These are phyloP conservation scores for Palythoa heliodiscus DNA, from an alignment of 92 coral and sea anemone genomes.

Conservation along the genomic window DNA sequence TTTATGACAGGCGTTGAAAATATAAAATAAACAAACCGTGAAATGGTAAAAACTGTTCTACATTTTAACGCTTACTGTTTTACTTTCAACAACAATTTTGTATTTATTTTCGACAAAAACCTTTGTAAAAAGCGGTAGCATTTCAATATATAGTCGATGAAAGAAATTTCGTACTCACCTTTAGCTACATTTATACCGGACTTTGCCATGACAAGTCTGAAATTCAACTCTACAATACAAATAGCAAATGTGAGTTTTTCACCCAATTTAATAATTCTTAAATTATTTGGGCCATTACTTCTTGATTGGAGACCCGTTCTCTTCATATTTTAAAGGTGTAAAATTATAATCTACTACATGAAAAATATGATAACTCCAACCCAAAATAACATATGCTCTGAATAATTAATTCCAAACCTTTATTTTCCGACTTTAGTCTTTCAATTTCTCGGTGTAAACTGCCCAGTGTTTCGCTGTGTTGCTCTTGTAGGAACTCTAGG, in stretches of 20 bases:
- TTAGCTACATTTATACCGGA: constrained; percentile 61
- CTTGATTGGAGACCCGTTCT: not conserved
- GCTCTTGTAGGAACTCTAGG: constrained; percentile 75
- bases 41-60: not conserved
- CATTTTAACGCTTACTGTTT: not conserved
- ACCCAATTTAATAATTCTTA: not conserved
- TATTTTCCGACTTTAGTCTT: constrained; percentile 89
- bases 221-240: constrained; percentile 81
- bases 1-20: not conserved
- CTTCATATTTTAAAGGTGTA: not conserved
- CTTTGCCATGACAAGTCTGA: constrained; percentile 88
- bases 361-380: not conserved
- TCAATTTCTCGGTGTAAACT: constrained; percentile 92
- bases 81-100: not conserved
- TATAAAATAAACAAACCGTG: not conserved
- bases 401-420: constrained; percentile 73
- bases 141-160: constrained; percentile 3
- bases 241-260: constrained; percentile 8
- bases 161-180: constrained; percentile 19
- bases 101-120: not conserved
- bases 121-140: not conserved
- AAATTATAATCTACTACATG: not conserved
- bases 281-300: not conserved
- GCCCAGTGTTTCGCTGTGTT: constrained; percentile 83
- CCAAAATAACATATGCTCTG: not conserved